A percentile compares a stretch with the other conserved stretches of the same genome.
Evolutionary conservation across 37 sponge, comb jelly and placozoan genomes (phyloP).

Genomic region (Dysidea cf. avara): DNA sequence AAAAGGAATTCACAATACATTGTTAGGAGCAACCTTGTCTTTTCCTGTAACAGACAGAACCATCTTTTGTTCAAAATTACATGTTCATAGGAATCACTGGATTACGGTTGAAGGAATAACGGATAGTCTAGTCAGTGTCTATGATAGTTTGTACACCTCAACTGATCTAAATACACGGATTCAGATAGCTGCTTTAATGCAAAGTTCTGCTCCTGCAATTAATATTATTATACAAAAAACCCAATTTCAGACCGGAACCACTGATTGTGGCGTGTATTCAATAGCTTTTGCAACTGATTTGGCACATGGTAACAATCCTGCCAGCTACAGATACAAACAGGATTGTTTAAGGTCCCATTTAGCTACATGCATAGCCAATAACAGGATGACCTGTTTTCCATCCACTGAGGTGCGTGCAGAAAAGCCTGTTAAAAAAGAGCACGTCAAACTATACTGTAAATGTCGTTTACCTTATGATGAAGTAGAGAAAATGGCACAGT

Average conservation of each 20-base stretch:
- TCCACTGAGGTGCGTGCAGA: background rate
- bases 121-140: background rate
- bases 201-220: background rate
- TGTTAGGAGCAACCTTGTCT: too few species aligned
- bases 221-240: background rate
- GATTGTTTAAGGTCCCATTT: constrained; percentile 5
- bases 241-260: constrained; percentile 3
- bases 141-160: constrained; percentile 10
- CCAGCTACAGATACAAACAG: background rate
- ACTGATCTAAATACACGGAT: background rate
- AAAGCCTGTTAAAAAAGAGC: background rate
- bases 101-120: constrained; percentile 4
- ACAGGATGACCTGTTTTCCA: background rate
- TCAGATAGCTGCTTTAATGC: background rate
- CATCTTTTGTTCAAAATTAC: too few species aligned
- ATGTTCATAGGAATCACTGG: constrained; percentile 16
- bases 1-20: too few species aligned
- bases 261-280: constrained; percentile 22
- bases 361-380: background rate
- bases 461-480: background rate
- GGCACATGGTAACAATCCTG: constrained; percentile 14
- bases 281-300: constrained; percentile 16
- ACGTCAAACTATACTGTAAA: background rate
- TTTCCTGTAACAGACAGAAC: too few species aligned
- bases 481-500: background rate